Conservation (phyloP, 2,797 vertebrate genomes). For the Cyclopterus lumpus region DNA sequence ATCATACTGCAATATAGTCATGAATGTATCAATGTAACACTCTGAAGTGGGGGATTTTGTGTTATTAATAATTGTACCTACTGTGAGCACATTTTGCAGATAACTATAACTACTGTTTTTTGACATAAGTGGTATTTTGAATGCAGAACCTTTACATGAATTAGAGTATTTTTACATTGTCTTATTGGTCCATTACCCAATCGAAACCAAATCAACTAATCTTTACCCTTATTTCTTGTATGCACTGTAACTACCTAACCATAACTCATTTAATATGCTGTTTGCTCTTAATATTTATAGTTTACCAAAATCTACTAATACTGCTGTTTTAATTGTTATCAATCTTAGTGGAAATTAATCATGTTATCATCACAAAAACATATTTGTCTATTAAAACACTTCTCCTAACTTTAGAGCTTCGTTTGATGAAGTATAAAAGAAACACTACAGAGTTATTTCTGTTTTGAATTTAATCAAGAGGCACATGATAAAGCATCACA, state of each 20-base stretch:
- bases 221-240: not conserved
- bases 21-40: not conserved
- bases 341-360: not conserved
- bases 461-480: constrained; percentile 34
- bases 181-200: not conserved
- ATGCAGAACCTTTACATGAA: not conserved
- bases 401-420: not conserved
- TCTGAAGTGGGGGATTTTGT: too few species aligned
- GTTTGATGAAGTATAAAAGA: not conserved
- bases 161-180: not conserved
- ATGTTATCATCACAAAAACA: not conserved
- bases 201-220: not conserved
- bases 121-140: not conserved
- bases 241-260: not conserved
- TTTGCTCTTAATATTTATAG: not conserved
- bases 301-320: not conserved
- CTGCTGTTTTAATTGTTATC: not conserved
- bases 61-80: too few species aligned
- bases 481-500: constrained; percentile 57
- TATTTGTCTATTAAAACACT: not conserved
- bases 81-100: not conserved
- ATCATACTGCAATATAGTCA: not conserved
- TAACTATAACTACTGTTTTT: not conserved
- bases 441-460: constrained; percentile 35
- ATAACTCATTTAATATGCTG: not conserved